Conservation (phyloP, 2,888 invertebrate species). For the Punctoribates punctum region DNA sequence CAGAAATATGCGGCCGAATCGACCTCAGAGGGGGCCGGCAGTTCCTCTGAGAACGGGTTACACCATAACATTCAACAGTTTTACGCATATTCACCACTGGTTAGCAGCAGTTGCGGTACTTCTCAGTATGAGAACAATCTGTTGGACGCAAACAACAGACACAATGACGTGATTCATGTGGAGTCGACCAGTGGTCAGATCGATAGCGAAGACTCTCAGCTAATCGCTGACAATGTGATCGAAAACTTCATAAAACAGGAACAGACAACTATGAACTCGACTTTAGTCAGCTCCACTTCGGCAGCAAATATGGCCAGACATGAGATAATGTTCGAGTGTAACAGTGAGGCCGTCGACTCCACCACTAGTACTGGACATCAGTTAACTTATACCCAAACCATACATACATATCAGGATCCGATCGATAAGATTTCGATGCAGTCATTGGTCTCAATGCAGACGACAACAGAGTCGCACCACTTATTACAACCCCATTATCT, state of each 20-base stretch:
- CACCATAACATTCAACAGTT: slow-evolving; percentile 39
- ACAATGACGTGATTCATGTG: slow-evolving; percentile 29
- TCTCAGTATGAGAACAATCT: slow-evolving; percentile 17
- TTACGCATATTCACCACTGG: slow-evolving; percentile 39
- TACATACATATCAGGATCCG: slow-evolving; percentile 24
- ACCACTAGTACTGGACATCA: slow-evolving; percentile 28
- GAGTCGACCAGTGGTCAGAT: slow-evolving; percentile 35
- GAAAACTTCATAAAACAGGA: slow-evolving; percentile 30
- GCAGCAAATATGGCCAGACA: slow-evolving; percentile 25
- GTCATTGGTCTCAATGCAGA: slow-evolving; percentile 22
- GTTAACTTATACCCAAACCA: not conserved
- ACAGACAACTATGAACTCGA: slow-evolving; percentile 21
- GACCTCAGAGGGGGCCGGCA: slow-evolving; percentile 36
- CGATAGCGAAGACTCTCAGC: not conserved
- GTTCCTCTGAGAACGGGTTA: not conserved
- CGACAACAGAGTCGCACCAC: slow-evolving; percentile 2
- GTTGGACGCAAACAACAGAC: slow-evolving; percentile 14
- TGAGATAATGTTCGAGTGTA: slow-evolving; percentile 24
- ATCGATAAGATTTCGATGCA: slow-evolving; percentile 19
- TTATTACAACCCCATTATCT: slow-evolving; percentile 35
- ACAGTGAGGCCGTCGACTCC: slow-evolving; percentile 23
- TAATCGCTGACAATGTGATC: slow-evolving; percentile 19
- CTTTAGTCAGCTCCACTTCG: slow-evolving; percentile 18
- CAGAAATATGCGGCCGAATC: slow-evolving; percentile 49
- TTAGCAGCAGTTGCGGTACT: slow-evolving; percentile 37